A percentile compares a stretch with the other conserved stretches of the same genome.
Evolutionary conservation across 1,140 invertebrate genomes (phyloP).

Genomic region (Drosophila baimaii): DNA sequence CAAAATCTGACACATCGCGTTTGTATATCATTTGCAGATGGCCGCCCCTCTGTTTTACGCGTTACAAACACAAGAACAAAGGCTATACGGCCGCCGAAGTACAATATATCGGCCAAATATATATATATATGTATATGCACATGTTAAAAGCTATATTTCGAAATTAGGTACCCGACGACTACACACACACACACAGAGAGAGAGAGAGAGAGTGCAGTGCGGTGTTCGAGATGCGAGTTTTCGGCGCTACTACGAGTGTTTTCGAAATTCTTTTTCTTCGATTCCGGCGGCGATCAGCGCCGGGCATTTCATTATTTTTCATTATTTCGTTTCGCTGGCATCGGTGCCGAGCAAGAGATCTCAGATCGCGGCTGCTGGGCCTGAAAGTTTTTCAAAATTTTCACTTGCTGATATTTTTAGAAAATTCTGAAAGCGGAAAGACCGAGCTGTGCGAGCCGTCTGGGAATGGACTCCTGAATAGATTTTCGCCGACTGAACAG

Average conservation of each 20-base stretch:
- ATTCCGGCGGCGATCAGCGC: constrained; percentile 28
- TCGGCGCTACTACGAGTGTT: constrained; percentile 34
- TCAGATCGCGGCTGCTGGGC: constrained; percentile 30
- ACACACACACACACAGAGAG: too few relatives aligned
- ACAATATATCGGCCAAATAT: constrained; percentile 40
- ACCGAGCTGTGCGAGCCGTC: constrained; percentile 33
- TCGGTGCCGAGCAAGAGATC: constrained; percentile 25
- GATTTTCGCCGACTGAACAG: constrained; percentile 10
- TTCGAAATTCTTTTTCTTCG: constrained; percentile 42
- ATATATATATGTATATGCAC: constrained; percentile 27
- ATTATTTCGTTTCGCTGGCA: constrained; percentile 52
- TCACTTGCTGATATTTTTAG: constrained; percentile 78
- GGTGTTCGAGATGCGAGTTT: constrained; percentile 27
- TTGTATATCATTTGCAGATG: constrained; percentile 7
- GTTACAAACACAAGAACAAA: constrained; percentile 40
- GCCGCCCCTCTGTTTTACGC: background rate
- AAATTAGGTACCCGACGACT: constrained; percentile 18
- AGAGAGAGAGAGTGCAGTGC: constrained; percentile 9
- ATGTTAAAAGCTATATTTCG: constrained; percentile 39
- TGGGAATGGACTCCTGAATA: constrained; percentile 54
- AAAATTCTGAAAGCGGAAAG: constrained; percentile 58
- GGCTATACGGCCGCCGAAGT: constrained; percentile 19
- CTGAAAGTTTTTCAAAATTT: constrained; percentile 69
- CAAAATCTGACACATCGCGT: constrained; percentile 13
- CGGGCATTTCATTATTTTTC: constrained; percentile 54